Evolutionary conservation across 1,140 invertebrate genomes (phyloP), one percentile per base, ranked within the genome.

Genomic region (Papilio xuthus): DNA sequence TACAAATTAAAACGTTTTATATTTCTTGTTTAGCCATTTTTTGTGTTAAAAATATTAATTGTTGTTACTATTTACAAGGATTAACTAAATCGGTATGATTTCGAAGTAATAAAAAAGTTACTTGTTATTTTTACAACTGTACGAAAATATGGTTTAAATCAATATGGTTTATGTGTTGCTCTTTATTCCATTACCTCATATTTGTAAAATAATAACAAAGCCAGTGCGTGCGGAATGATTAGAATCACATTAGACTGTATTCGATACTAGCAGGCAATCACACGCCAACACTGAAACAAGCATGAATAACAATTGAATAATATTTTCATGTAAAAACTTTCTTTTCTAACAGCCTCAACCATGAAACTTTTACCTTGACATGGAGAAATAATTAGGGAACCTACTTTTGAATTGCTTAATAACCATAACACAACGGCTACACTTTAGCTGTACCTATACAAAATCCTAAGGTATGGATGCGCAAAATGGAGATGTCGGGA

Each of bases 181-280:
- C 15, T 42, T 44, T 44, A 23, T 42, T 71, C 37, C 20, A 42
- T 44, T 12, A 41, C 41, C 6, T 18, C 2, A 20, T 44, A 44
- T 72, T 72, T 23, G n/a, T 73, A 47, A 41, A 42, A 41, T 42
- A 71, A 71, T 71, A 37, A 71, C 67, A 10, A 44, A 41, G n/a
- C 9, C 10, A 7, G 12, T 73, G 44, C 42, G 71, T 73, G 41
- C 10, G 23, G 1, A 72, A 13, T 73, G 60, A 67, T 67, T 67
- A 67, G 60, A 67, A 67, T 67, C 60, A 67, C 60, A 67, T 67
- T 67, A 67, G 26, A 6, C 12, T 67, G 26, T 28, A 67, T 28
- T 28, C 26, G 26, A 67, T 67, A 32, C 13, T 15, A 1, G 32
- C 60, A 13, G 13, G n/a, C 60, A 67, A 23, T 67, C 60, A 28